Evolutionary conservation across 2,797 vertebrate genomes (phyloP), one percentile per base, ranked within the genome.

Genomic region (Peromyscus melanophrys): DNA sequence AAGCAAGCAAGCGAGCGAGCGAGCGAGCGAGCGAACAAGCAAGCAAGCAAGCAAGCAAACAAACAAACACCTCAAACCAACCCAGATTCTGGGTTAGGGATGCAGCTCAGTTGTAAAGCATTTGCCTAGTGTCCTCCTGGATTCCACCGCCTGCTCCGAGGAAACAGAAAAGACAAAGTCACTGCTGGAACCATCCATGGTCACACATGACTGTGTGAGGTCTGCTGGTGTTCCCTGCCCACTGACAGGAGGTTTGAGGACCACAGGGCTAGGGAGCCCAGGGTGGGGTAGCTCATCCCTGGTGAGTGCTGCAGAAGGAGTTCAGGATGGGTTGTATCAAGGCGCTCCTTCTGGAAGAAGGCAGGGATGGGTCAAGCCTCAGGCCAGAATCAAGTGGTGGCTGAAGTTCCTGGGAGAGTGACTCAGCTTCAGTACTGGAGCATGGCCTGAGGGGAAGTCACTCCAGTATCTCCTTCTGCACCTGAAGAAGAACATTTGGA

Each of bases 221-320:
- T 14, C 57, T 69, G 17, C 40, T 3, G 8, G 17, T 4, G 37
- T 71, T 31, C 19, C 7, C 4, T 1, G 40, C 27, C 12, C 12
- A 14, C 25, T 55, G 80, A 69, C 34, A 31, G 65, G 4, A 55
- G 25, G 67, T 5, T 0, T 5, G 86, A 92, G 27, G 46, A 63
- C 23, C 8, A 5, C 1, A 12, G 73, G 83, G 59, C 29, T 21
- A 23, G n/a, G 69, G 71, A 4, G 0, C 37, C 17, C 7, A 7
- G 25, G 37, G 13, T 14, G 19, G 3, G 3, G 29, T 0, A 1
- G 11, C 61, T 40, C 55, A 27, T 65, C 59, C 3, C 10, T 6
- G 13, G 17, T 0, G 0, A 57, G 16, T 4, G 5, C 34, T 0
- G 0, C 21, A 57, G 84, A 6, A 37, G 57, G 11, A 52, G 25